Conservation (phyloP, 2,113 vertebrate genomes). For the Cynoglossus semilaevis region DNA sequence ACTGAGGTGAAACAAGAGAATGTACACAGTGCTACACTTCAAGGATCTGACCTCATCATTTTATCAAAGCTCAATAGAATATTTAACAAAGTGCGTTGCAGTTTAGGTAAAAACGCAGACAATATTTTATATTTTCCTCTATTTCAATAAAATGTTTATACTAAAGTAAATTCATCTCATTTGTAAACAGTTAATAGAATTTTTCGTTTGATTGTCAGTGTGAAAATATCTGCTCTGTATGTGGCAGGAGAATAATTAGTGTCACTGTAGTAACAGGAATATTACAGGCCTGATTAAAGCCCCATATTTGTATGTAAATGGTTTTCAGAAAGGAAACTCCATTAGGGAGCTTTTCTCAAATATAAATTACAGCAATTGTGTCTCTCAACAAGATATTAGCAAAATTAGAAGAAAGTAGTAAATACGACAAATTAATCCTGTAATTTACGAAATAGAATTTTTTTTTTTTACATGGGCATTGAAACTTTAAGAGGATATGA, state of each 20-base stretch:
- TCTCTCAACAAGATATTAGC: constrained; percentile 51
- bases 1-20: neutral
- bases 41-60: neutral
- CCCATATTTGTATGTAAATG: constrained; percentile 34
- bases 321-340: constrained; percentile 48
- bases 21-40: neutral
- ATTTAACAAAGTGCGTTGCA: too few species aligned
- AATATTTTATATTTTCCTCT: too few species aligned
- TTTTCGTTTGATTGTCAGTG: constrained; percentile 37
- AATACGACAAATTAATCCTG: constrained; percentile 38
- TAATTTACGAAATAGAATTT: constrained; percentile 52
- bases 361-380: constrained; percentile 37
- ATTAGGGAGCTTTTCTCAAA: constrained; percentile 49
- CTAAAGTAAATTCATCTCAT: too few species aligned
- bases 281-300: constrained; percentile 56
- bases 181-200: too few species aligned
- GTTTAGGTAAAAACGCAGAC: too few species aligned
- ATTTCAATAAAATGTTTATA: too few species aligned
- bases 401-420: constrained; percentile 56
- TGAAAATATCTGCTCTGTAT: constrained; percentile 26
- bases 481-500: too few species aligned
- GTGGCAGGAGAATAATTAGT: constrained; percentile 48
- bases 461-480: too few species aligned
- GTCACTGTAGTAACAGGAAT: constrained; percentile 40
- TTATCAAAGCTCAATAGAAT: neutral